Evolutionary conservation across 2,888 invertebrate species (phyloP).

Genomic region (Pilophorus perplexus): DNA sequence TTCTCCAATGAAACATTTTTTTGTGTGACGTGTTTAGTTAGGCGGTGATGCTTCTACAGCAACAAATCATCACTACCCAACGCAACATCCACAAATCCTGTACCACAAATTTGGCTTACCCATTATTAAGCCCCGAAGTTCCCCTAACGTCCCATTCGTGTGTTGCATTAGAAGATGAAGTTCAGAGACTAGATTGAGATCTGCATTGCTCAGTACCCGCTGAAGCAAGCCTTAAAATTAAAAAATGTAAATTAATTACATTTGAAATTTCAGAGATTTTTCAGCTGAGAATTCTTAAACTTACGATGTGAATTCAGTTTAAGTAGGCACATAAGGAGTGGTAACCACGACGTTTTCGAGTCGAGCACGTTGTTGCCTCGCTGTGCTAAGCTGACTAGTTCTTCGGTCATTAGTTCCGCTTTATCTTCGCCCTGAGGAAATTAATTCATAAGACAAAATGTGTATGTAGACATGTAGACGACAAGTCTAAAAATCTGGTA

Average conservation of each 20-base stretch:
- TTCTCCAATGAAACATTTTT: no score
- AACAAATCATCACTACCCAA: no score
- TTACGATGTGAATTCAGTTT: constrained; percentile 49
- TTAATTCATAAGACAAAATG: background rate
- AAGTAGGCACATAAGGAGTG: constrained; percentile 49
- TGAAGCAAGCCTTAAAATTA: constrained; percentile 47
- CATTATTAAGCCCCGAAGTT: constrained; percentile 57
- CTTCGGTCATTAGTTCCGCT: constrained; percentile 48
- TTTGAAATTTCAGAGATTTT: background rate
- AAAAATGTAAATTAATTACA: background rate
- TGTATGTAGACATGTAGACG: background rate
- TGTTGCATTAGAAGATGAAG: constrained; percentile 55
- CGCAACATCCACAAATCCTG: no score
- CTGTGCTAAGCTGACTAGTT: constrained; percentile 49
- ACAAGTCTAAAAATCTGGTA: background rate
- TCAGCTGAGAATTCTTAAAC: background rate
- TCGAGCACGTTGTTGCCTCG: constrained; percentile 49
- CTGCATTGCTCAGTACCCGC: constrained; percentile 56
- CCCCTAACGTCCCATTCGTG: constrained; percentile 58
- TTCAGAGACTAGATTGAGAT: constrained; percentile 57
- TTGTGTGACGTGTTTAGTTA: no score
- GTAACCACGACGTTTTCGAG: constrained; percentile 50
- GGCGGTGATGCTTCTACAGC: no score
- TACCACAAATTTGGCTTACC: constrained; percentile 47
- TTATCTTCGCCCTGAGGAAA: constrained; percentile 45